Evolutionary conservation across 2,113 vertebrate genomes (phyloP), one percentile per base, ranked within the genome.

Genomic region (Paramisgurnus dabryanus): DNA sequence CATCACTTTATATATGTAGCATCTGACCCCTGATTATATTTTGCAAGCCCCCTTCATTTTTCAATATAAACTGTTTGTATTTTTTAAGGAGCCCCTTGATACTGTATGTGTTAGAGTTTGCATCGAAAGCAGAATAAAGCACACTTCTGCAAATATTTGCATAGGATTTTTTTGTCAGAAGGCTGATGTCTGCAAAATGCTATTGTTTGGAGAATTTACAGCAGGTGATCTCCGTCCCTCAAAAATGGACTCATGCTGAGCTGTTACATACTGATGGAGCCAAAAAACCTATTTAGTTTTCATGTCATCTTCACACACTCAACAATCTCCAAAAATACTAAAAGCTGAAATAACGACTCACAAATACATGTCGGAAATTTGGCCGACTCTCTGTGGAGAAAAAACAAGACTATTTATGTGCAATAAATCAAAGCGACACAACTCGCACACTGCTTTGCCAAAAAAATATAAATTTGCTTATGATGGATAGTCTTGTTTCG

Each of bases 371-470:
- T 58, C 49, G 45, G 18, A 61, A 6, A 17, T 53, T 71, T 39
- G 9, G 27, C 34, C 27, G 71, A 39, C 17, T 60, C 39, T 18
- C 47, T 17, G 9, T 27, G 18, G 27, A 47, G 60, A 22, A 34
- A 22, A 11, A 66, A 12, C 7, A 18, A 13, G 10, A 55, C n/a
- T 45, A 47, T 60, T 73, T 68, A 61, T 18, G 9, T 18, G 55
- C 43, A 61, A 63, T 69, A 79, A 70, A 70, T 79, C 66, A 79
- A 41, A 39, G 50, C 39, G 66, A 47, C 18, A 69, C 41, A 15
- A 27, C 47, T 22, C 39, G 4, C n/a, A 79, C 39, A 58, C 5
- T 60, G 74, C 55, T 39, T 7, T 57, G 63, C 22, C 40, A 18
- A 41, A 57, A 57, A 68, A 67, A 45, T 58, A 58, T 61, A 79